phyloP scores from a whole-genome alignment of 2,113 vertebrate species.

The Macrotis lagotis region DNA sequence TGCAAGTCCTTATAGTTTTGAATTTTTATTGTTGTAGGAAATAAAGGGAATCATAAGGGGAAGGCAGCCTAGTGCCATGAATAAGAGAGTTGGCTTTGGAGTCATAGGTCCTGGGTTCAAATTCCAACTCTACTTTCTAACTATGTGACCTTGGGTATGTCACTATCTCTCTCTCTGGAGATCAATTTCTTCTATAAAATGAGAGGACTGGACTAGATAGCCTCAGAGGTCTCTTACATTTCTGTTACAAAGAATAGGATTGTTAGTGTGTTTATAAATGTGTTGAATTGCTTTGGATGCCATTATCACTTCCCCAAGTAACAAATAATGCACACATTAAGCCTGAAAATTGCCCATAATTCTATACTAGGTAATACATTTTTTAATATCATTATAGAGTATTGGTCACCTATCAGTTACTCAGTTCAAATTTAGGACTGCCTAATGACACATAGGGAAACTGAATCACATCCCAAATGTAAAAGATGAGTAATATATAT shows the following conservation, averaged over 20 bases:
- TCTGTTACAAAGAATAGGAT: background rate
- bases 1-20: constrained; percentile 16
- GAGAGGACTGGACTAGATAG: background rate
- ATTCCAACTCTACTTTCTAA: background rate
- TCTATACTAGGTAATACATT: constrained; percentile 20
- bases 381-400: constrained; percentile 23
- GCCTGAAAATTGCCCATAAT: constrained; percentile 28
- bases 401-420: constrained; percentile 16
- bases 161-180: background rate
- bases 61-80: background rate
- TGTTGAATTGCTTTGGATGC: background rate
- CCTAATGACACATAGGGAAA: constrained; percentile 4
- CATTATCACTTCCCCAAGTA: constrained; percentile 22
- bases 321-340: constrained; percentile 21
- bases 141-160: background rate
- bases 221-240: background rate
- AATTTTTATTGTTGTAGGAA: background rate
- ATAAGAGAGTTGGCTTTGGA: background rate
- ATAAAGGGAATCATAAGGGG: background rate
- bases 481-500: background rate
- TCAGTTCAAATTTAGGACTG: background rate
- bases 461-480: constrained; percentile 38
- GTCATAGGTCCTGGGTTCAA: background rate
- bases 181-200: background rate
- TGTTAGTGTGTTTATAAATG: constrained; percentile 28